Evolutionary conservation across 2,888 invertebrate species (phyloP), one percentile per base, ranked within the genome.

Genomic region (Pollenia labialis): DNA sequence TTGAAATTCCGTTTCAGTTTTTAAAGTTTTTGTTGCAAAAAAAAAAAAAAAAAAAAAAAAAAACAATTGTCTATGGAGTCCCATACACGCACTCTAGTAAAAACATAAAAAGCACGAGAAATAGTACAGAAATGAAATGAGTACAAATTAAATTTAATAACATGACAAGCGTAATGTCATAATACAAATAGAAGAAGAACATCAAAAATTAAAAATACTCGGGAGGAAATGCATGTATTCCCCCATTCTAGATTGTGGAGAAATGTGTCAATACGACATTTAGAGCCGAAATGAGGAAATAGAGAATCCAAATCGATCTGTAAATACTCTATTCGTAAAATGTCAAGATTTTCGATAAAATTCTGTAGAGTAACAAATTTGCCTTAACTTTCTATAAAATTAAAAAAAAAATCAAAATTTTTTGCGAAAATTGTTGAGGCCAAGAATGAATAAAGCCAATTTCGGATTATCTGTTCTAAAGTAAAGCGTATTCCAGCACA

Each of bases 151-250:
- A 68, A 68, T 79, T 79, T 60, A 60, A 48, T 40, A 66, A 62
- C 68, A 80, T 80, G 79, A 68, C 84, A 79, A 80, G 56, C 74
- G 52, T 40, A 74, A 79, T 79, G 84, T 74, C 79, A 75, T 80
- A 74, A 71, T 71, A 82, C 12, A 18, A 60, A 7, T 32, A 56
- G 7, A 81, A 42, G 12, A 44, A 42, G 8, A 56, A 56, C 46
- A 62, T 50, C 3, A 58, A 56, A 11, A 62, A 68, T 69, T 44
- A 60, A 23, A 62, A 40, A 69, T 14, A 44, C 14, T 50, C 56
- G 9, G 40, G 12, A 64, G 71, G 16, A 83, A 83, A 71, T 40
- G 48, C 8, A 58, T 81, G 23, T 23, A 52, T 48, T 52, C 50
- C n/a, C 54, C 14, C 23, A 1, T n/a, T 6, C 44, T 23, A 62